Evolutionary conservation across 2,797 vertebrate genomes (phyloP), one percentile per base, ranked within the genome.

Genomic region (Trichosurus vulpecula): DNA sequence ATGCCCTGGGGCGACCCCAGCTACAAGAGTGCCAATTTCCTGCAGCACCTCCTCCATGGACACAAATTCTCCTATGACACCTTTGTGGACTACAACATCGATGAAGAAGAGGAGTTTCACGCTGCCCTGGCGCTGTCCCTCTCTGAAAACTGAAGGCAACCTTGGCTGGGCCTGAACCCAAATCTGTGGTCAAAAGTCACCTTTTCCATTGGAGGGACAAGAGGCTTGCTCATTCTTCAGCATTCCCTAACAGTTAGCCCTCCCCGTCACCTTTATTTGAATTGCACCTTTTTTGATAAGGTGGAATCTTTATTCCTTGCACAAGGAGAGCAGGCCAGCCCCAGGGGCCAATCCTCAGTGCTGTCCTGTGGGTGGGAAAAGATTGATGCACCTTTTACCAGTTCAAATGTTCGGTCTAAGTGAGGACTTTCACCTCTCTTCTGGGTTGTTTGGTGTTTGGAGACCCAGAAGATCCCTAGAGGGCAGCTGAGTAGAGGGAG

Each of bases 51-150:
- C n/a, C n/a, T n/a, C n/a, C n/a, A n/a, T n/a, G n/a, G n/a, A n/a
- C n/a, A n/a, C n/a, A n/a, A n/a, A n/a, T n/a, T n/a, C n/a, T n/a
- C 52, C 52, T 52, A 99, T 0, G 99, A 99, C 98, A 99, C 99
- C n/a, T 99, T 99, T 1, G 99, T 99, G 99, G 99, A 99, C 98
- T 99, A 99, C 96, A 99, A 99, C 98, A 99, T 99, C 0, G 99
- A 99, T 0, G 99, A 99, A 97, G 99, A 99, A 97, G 99, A 99
- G 0, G 99, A 99, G 0, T 98, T 99, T 98, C 99, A 99, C 98
- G 99, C 99, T 0, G 99, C 99, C 93, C 99, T 99, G 98, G 99
- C 99, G 0, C 99, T 99, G 92, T 99, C 99, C 0, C 99, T 99
- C 56, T 99, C 99, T 0, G 99, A 99, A 98, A 99, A 99, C 99